phyloP scores from a whole-genome alignment of 2,888 invertebrate species.

The Aphrophora alni region DNA sequence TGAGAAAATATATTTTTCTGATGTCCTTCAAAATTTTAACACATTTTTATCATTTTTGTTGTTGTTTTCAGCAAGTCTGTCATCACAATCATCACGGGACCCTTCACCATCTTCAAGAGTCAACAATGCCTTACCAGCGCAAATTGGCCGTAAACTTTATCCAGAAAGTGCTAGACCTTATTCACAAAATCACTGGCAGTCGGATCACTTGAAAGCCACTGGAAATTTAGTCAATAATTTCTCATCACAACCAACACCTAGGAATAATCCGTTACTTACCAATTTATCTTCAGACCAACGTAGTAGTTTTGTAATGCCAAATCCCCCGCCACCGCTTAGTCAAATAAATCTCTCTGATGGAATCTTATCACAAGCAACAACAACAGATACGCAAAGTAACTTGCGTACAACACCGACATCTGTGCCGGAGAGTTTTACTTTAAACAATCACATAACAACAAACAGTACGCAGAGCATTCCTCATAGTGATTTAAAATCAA shows the following conservation, averaged over 20 bases:
- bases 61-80: constrained; percentile 55
- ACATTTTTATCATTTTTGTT: too few relatives aligned
- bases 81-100: constrained; percentile 60
- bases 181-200: neutral
- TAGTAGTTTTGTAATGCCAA: neutral
- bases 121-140: constrained; percentile 19
- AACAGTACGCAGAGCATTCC: neutral
- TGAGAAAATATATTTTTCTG: too few relatives aligned
- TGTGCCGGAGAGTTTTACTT: too few relatives aligned
- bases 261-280: neutral
- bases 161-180: neutral
- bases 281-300: neutral
- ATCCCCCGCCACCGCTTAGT: neutral
- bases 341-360: neutral
- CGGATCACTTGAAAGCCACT: neutral
- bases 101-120: constrained; percentile 55
- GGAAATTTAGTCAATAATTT: neutral
- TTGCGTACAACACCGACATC: too few relatives aligned
- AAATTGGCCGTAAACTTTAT: neutral
- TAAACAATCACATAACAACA: neutral
- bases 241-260: neutral
- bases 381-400: too few relatives aligned
- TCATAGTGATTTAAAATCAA: neutral
- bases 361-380: neutral
- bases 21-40: too few relatives aligned